These are phyloP conservation scores for Diplodus sargus DNA, from an alignment of 2,797 vertebrate species.

Conservation along the genomic window DNA sequence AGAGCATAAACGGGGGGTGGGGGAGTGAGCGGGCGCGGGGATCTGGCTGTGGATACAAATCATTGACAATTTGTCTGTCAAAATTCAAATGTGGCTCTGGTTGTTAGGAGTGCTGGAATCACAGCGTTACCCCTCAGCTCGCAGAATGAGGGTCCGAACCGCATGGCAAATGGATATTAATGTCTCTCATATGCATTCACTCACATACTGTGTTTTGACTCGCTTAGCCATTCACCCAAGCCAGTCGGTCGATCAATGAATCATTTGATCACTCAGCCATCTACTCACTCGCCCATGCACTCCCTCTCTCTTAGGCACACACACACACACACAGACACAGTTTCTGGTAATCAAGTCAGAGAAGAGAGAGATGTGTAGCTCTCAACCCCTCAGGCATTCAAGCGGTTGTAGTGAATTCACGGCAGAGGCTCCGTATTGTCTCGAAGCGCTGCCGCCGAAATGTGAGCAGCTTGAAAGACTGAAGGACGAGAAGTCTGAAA, in stretches of 20 bases:
- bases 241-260: constrained; percentile 2
- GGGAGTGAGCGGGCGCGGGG: constrained; percentile 20
- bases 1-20: constrained; percentile 13
- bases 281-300: background rate
- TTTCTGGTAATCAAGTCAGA: constrained; percentile 42
- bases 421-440: constrained; percentile 37
- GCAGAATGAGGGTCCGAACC: constrained; percentile 6
- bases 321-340: constrained; percentile 6
- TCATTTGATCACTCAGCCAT: constrained; percentile 23
- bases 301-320: background rate
- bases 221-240: constrained; percentile 13
- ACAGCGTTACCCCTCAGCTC: constrained; percentile 8
- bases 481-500: constrained; percentile 5
- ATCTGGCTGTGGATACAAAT: constrained; percentile 43
- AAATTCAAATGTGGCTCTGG: constrained; percentile 46
- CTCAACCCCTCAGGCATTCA: constrained; percentile 18
- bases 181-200: constrained; percentile 7
- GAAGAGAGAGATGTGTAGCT: constrained; percentile 23
- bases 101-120: constrained; percentile 33
- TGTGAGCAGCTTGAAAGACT: constrained; percentile 29
- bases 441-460: constrained; percentile 25
- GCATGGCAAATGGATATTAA: constrained; percentile 13
- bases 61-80: constrained; percentile 31
- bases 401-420: constrained; percentile 20
- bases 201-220: constrained; percentile 20